Conservation (phyloP, 2,113 vertebrate species). For the Heloderma charlesbogerti region DNA sequence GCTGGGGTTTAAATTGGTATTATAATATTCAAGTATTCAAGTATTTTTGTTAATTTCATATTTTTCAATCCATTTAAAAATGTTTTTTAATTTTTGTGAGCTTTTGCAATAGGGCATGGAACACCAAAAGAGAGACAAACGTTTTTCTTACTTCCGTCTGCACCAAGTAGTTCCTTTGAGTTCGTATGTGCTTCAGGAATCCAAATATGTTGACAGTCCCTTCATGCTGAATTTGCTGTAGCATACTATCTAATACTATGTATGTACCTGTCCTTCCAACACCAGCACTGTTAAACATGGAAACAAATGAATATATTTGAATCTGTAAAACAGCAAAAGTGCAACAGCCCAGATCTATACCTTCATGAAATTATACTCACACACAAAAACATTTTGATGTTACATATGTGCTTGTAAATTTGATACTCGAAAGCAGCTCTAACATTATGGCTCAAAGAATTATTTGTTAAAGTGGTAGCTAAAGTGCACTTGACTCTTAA, state of each 20-base stretch:
- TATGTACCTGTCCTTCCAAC: slow-evolving; percentile 95
- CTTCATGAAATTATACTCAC: background rate
- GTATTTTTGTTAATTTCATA: background rate
- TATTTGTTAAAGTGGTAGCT: background rate
- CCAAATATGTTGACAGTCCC: slow-evolving; percentile 88
- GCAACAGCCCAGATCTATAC: background rate
- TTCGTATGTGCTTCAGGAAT: slow-evolving; percentile 96
- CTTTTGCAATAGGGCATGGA: background rate
- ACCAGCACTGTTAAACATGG: slow-evolving; percentile 85
- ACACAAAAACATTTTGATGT: background rate
- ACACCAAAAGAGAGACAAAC: background rate
- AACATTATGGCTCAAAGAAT: background rate
- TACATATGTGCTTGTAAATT: background rate
- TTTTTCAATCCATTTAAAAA: background rate
- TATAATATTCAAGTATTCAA: too few relatives aligned
- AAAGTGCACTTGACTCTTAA: background rate
- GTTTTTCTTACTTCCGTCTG: slow-evolving; percentile 91
- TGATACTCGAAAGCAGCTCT: background rate
- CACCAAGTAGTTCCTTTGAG: slow-evolving; percentile 95
- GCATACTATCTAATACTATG: slow-evolving; percentile 96
- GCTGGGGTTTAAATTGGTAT: background rate
- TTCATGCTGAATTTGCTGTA: slow-evolving; percentile 91
- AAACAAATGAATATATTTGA: slow-evolving; percentile 47
- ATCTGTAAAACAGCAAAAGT: slow-evolving; percentile 27
- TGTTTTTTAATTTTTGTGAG: background rate